A percentile compares a stretch with the other conserved stretches of the same genome.
Conservation (phyloP, 2,888 invertebrate species). For the Aporophyla nigra region DNA sequence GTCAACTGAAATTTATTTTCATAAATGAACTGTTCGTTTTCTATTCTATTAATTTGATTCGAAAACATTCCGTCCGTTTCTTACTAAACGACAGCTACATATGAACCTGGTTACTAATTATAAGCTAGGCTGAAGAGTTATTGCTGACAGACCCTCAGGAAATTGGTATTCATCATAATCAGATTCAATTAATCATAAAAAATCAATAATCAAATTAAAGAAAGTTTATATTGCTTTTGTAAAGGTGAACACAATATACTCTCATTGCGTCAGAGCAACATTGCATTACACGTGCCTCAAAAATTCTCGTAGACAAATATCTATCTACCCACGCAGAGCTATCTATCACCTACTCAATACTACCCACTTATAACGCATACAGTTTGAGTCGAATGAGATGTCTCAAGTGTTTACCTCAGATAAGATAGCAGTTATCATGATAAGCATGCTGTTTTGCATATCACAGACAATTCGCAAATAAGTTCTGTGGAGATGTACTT, state of each 20-base stretch:
- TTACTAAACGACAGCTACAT: no score
- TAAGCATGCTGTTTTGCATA: conserved; percentile 49
- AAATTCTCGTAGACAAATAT: conserved; percentile 1
- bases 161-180: not conserved
- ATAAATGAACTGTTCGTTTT: no score
- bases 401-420: conserved; percentile 45
- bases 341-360: not conserved
- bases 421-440: conserved; percentile 45
- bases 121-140: no score
- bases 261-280: not conserved
- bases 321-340: conserved; percentile 6
- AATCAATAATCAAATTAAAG: no score
- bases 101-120: no score
- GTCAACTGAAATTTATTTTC: not conserved
- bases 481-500: not conserved
- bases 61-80: no score
- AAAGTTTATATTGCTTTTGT: not conserved
- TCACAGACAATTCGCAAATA: conserved; percentile 42
- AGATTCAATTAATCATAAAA: not conserved
- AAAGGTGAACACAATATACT: not conserved
- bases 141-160: not conserved
- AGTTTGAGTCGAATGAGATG: conserved; percentile 28
- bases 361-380: conserved; percentile 19
- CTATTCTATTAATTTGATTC: no score
- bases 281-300: not conserved